Evolutionary conservation across 2,797 vertebrate species (phyloP).

Genomic region (Phrynocephalus guinanensis): DNA sequence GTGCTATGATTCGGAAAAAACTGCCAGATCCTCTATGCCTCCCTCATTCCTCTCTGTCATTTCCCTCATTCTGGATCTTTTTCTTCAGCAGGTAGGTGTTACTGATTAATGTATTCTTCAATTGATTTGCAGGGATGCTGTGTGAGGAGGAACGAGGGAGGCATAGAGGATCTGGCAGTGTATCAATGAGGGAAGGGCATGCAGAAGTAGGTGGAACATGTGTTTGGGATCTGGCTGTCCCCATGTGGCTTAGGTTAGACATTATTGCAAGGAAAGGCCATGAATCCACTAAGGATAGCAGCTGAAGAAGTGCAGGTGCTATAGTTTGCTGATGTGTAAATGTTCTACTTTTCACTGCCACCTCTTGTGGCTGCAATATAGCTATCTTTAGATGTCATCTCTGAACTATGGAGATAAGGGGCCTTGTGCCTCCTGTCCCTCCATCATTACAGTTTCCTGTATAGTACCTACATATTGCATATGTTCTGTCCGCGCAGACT

Average conservation of each 20-base stretch:
- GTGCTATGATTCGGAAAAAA: slow-evolving; percentile 67
- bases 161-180: too few relatives aligned
- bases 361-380: neutral
- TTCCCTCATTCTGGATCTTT: slow-evolving; percentile 45
- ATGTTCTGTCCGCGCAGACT: neutral
- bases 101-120: slow-evolving; percentile 70
- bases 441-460: neutral
- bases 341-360: neutral
- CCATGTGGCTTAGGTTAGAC: neutral
- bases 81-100: slow-evolving; percentile 71
- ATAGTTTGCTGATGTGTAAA: neutral
- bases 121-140: slow-evolving; percentile 62
- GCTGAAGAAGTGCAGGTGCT: neutral
- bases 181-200: slow-evolving; percentile 55
- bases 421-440: too few relatives aligned
- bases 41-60: slow-evolving; percentile 17
- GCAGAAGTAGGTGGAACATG: slow-evolving; percentile 53
- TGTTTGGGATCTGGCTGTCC: slow-evolving; percentile 54
- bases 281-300: neutral
- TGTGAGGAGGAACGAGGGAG: slow-evolving; percentile 48
- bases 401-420: neutral
- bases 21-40: slow-evolving; percentile 51
- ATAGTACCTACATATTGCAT: neutral
- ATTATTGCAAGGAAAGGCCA: slow-evolving; percentile 35
- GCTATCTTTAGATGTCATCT: neutral